Conservation (phyloP, 2,113 vertebrate genomes). For the Dasyurus viverrinus region DNA sequence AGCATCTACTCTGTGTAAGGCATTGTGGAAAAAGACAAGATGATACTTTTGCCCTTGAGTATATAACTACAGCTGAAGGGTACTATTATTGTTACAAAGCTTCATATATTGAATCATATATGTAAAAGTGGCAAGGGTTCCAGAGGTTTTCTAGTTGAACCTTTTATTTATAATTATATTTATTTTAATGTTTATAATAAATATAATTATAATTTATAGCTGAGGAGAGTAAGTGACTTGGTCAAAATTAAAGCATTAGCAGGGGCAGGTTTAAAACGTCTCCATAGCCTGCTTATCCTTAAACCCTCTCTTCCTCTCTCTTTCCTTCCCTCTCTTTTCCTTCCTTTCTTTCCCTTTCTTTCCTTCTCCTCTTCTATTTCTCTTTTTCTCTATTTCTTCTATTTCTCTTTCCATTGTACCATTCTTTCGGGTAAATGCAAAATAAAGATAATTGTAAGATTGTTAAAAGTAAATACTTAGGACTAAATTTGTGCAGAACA, state of each 20-base stretch:
- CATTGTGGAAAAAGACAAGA: background rate
- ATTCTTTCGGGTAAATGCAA: background rate
- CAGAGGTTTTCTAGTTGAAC: background rate
- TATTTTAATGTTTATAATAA: too few species aligned
- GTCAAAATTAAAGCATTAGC: background rate
- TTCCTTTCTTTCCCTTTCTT: background rate
- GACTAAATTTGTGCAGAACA: conserved; percentile 22
- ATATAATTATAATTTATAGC: background rate
- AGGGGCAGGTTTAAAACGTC: background rate
- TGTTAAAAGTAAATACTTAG: background rate
- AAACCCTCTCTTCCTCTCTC: background rate
- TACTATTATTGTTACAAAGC: background rate
- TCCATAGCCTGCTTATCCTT: background rate
- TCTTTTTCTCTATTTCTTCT: too few species aligned
- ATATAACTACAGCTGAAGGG: background rate
- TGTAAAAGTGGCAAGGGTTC: background rate
- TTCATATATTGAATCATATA: background rate
- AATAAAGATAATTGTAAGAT: background rate
- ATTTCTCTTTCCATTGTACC: background rate
- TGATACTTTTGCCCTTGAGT: background rate
- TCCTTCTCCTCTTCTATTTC: background rate
- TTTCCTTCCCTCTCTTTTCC: too few species aligned
- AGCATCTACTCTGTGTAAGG: background rate
- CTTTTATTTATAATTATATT: background rate
- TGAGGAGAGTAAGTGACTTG: background rate